Percentiles rank a stretch among this genome's conserved stretches.
These are phyloP conservation scores for Conistra vaccinii DNA, from an alignment of 2,888 invertebrate species.

Conservation along the genomic window DNA sequence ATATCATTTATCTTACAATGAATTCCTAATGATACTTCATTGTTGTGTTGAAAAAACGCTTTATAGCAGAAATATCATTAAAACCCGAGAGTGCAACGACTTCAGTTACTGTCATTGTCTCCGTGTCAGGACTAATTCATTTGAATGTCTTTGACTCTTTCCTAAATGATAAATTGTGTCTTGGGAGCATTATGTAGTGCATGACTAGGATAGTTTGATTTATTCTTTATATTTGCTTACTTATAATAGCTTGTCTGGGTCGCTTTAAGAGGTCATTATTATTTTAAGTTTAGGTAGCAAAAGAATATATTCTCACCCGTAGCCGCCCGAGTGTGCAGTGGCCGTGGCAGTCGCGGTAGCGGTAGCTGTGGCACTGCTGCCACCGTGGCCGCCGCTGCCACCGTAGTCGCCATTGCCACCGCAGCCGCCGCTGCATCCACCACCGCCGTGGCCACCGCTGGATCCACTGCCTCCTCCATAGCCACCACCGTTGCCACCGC, in stretches of 20 bases:
- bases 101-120: slow-evolving; percentile 16
- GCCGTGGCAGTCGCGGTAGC: slow-evolving; percentile 71
- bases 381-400: slow-evolving; percentile 49
- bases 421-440: slow-evolving; percentile 51
- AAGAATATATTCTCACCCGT: slow-evolving; percentile 46
- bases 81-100: slow-evolving; percentile 13
- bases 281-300: not conserved
- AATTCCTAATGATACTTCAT: not conserved
- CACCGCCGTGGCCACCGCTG: slow-evolving; percentile 44
- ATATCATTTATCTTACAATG: not conserved
- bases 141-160: slow-evolving; percentile 8
- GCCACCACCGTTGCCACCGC: slow-evolving; percentile 49
- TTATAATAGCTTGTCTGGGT: not conserved
- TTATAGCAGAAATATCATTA: slow-evolving; percentile 18
- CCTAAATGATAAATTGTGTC: slow-evolving; percentile 17
- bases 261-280: not conserved
- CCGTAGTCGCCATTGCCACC: slow-evolving; percentile 55
- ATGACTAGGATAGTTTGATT: not conserved
- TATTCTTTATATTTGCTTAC: not conserved
- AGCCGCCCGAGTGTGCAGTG: slow-evolving; percentile 40
- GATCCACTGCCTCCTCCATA: slow-evolving; percentile 58
- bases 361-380: slow-evolving; percentile 70
- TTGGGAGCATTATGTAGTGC: not conserved
- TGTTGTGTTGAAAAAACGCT: slow-evolving; percentile 14
- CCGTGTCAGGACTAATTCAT: slow-evolving; percentile 40